Evolutionary conservation across 2,113 vertebrate genomes (phyloP).

Genomic region (Nansenia antarctica): DNA sequence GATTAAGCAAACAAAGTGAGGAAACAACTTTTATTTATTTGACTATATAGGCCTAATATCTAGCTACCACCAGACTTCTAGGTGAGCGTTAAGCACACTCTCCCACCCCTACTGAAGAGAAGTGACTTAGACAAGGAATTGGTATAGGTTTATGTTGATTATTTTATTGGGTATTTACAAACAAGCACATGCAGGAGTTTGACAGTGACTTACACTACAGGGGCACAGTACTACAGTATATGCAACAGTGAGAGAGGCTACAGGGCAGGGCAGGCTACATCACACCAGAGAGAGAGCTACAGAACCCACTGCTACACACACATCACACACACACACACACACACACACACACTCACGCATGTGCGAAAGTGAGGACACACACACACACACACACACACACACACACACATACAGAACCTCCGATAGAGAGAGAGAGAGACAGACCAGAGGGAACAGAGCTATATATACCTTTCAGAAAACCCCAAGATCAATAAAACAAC

Average conservation of each 20-base stretch:
- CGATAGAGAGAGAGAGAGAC: constrained; percentile 58
- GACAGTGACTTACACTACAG: constrained; percentile 68
- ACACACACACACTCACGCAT: too few relatives aligned
- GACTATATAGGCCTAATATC: not conserved
- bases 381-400: constrained; percentile 14
- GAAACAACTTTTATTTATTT: not conserved
- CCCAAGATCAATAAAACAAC: constrained; percentile 53
- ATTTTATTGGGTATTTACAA: constrained; percentile 82
- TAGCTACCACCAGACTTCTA: not conserved
- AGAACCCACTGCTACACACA: constrained; percentile 55
- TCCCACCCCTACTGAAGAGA: not conserved
- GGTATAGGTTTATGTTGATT: constrained; percentile 56
- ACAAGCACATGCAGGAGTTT: constrained; percentile 80
- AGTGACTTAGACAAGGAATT: not conserved
- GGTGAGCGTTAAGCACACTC: not conserved
- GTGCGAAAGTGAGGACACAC: not conserved
- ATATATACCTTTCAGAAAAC: constrained; percentile 48
- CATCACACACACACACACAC: constrained; percentile 22
- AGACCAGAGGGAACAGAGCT: constrained; percentile 42
- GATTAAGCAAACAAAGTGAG: too few relatives aligned
- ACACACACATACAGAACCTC: constrained; percentile 37
- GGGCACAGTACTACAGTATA: constrained; percentile 61
- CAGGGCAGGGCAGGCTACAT: constrained; percentile 58
- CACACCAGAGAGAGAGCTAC: constrained; percentile 63
- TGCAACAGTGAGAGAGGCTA: constrained; percentile 65